These are phyloP conservation scores for Nomada ferruginata DNA, from an alignment of 2,888 invertebrate genomes.

Conservation along the genomic window DNA sequence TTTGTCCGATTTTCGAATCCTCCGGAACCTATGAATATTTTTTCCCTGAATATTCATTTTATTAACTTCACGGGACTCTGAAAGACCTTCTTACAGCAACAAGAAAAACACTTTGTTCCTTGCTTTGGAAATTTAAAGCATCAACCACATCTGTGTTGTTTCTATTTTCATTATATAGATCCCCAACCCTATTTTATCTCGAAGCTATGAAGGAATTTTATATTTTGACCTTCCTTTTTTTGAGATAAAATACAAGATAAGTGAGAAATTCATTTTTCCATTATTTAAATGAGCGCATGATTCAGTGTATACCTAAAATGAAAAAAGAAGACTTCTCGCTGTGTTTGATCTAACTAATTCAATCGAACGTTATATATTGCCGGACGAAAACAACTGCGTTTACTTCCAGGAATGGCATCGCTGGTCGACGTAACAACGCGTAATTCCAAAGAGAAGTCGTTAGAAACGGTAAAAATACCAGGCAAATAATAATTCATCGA, in stretches of 20 bases:
- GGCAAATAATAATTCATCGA: not conserved
- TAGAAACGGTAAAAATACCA: not conserved
- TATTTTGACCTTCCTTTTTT: no score
- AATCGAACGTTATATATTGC: not conserved
- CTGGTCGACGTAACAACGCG: not conserved
- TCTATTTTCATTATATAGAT: no score
- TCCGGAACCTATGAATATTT: not conserved
- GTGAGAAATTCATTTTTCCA: no score
- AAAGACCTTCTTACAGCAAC: not conserved
- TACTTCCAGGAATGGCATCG: conserved; percentile 5
- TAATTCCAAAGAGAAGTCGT: conserved; percentile 4
- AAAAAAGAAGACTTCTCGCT: no score
- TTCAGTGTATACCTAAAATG: no score
- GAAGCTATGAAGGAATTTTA: no score
- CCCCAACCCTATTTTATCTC: no score
- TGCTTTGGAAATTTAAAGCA: no score
- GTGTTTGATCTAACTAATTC: no score
- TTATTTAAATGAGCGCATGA: no score
- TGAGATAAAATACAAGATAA: no score
- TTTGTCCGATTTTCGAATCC: not conserved
- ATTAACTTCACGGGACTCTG: not conserved
- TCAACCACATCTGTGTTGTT: no score
- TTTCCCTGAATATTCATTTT: not conserved
- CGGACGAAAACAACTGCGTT: not conserved
- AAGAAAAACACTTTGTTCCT: not conserved